Conservation (phyloP, 2,113 vertebrate genomes). For the Gadus chalcogrammus region DNA sequence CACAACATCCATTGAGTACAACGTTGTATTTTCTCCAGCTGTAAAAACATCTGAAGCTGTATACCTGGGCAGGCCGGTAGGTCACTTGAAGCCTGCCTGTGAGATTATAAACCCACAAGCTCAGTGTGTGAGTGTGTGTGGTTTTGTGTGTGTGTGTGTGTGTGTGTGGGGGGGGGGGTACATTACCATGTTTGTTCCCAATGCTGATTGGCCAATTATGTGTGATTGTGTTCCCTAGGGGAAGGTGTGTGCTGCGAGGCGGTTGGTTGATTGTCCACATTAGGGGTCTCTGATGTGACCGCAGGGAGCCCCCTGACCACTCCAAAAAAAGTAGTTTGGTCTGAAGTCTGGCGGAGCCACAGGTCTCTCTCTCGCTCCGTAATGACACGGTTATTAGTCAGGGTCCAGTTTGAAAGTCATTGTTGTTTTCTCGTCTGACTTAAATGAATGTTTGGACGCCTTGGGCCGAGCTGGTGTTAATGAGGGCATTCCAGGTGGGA, state of each 20-base stretch:
- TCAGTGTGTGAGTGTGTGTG: background rate
- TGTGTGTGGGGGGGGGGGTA: slow-evolving; percentile 38
- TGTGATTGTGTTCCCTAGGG: slow-evolving; percentile 67
- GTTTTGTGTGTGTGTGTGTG: background rate
- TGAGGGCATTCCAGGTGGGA: slow-evolving; percentile 59
- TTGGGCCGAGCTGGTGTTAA: slow-evolving; percentile 48
- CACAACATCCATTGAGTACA: background rate
- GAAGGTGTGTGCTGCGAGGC: slow-evolving; percentile 53
- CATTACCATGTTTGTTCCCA: slow-evolving; percentile 55
- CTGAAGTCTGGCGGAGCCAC: slow-evolving; percentile 41
- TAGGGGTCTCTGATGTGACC: slow-evolving; percentile 65
- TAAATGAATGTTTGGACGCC: slow-evolving; percentile 41
- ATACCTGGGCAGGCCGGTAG: no score
- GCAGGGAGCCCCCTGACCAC: slow-evolving; percentile 47
- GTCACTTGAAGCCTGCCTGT: no score
- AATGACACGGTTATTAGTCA: slow-evolving; percentile 57
- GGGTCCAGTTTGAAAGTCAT: slow-evolving; percentile 58
- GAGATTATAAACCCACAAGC: background rate
- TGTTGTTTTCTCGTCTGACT: slow-evolving; percentile 54
- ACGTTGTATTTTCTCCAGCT: no score
- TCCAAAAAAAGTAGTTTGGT: slow-evolving; percentile 49
- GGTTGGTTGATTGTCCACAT: slow-evolving; percentile 59
- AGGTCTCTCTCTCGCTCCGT: slow-evolving; percentile 37
- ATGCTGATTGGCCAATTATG: slow-evolving; percentile 69
- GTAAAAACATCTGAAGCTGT: no score